These are phyloP conservation scores for Eupithecia subfuscata DNA, from an alignment of 2,888 invertebrate genomes.

Conservation along the genomic window DNA sequence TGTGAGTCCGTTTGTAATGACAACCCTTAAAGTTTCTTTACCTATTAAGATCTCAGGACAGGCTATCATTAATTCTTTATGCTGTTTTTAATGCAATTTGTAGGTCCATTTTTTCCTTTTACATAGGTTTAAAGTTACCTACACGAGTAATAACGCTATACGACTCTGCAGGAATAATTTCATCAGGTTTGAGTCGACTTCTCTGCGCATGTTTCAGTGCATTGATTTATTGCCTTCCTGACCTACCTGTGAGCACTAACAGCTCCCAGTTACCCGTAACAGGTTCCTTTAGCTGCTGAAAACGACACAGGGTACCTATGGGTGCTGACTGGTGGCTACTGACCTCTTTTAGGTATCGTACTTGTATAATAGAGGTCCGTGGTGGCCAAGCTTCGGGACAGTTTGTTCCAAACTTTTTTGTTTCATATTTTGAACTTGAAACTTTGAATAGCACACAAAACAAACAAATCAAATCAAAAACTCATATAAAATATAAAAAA, in stretches of 20 bases:
- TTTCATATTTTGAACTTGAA: too few species aligned
- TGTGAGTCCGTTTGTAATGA: too few species aligned
- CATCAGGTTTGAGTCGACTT: neutral
- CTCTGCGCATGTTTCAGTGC: conserved; percentile 7
- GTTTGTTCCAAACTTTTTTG: too few species aligned
- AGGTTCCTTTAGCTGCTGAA: neutral
- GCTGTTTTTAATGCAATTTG: neutral
- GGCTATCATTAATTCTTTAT: neutral
- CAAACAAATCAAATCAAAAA: too few species aligned
- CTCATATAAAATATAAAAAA: too few species aligned
- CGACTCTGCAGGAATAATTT: neutral
- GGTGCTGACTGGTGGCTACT: too few species aligned
- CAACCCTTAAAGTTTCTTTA: neutral
- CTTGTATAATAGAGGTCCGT: too few species aligned
- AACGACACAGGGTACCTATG: neutral
- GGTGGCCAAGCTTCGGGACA: too few species aligned
- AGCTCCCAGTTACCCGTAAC: neutral
- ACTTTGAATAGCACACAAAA: neutral
- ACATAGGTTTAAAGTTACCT: neutral
- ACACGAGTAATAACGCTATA: neutral
- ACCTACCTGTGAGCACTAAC: neutral
- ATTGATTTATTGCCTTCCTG: conserved; percentile 4
- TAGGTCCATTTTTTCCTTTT: neutral
- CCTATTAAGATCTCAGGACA: neutral
- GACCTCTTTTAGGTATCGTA: too few species aligned